Conservation (phyloP, 2,113 vertebrate genomes). For the Empidonax alnorum region DNA sequence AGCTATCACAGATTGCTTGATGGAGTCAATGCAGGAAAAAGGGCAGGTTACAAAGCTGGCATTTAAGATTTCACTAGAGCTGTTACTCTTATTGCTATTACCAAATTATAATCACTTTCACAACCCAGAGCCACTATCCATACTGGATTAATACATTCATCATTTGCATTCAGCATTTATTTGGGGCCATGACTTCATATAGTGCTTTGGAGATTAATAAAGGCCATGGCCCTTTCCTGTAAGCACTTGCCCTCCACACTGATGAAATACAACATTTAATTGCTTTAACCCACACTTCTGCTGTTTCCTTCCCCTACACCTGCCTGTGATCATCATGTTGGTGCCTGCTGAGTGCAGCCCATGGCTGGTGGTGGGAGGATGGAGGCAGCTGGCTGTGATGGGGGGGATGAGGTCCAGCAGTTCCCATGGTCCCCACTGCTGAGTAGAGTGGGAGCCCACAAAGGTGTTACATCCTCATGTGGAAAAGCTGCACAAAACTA, state of each 20-base stretch:
- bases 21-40: neutral
- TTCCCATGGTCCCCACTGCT: accelerated
- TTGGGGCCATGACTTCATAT: neutral
- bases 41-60: neutral
- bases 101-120: neutral
- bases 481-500: neutral
- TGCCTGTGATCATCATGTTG: accelerated
- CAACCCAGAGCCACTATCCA: neutral
- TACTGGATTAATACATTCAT: neutral
- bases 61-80: neutral
- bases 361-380: neutral
- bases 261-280: neutral
- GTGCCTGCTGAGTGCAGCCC: neutral
- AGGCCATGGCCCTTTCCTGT: neutral
- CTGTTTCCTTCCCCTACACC: neutral
- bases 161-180: neutral
- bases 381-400: neutral
- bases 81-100: neutral
- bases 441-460: accelerated
- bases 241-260: neutral
- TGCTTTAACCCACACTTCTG: neutral
- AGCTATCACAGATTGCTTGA: neutral
- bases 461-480: neutral
- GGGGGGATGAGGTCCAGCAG: neutral
- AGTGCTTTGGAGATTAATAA: neutral